Conservation (phyloP, 2,797 vertebrate genomes). For the Squalus acanthias region DNA sequence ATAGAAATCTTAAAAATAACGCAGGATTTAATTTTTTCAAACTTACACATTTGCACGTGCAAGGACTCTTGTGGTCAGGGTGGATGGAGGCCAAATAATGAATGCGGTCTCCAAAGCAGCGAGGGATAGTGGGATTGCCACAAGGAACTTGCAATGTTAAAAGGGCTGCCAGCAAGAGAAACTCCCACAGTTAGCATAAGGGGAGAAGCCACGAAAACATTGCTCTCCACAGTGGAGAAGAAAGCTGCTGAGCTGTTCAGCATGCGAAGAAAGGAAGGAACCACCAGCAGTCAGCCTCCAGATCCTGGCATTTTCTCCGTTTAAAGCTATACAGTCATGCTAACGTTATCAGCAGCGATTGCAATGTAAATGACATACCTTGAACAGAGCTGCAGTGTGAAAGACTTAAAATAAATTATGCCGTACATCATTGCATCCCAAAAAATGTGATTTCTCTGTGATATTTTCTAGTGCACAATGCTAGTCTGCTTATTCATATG, state of each 20-base stretch:
- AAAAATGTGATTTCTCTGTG: not conserved
- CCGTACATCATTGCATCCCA: not conserved
- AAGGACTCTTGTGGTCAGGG: not conserved
- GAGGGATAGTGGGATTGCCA: not conserved
- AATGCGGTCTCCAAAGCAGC: not conserved
- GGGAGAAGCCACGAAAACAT: not conserved
- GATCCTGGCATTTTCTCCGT: conserved; percentile 3
- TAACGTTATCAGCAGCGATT: not conserved
- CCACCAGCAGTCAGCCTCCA: not conserved
- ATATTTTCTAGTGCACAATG: not conserved
- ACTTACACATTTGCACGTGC: not conserved
- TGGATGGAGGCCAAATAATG: not conserved
- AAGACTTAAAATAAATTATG: not conserved
- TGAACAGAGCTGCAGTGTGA: not conserved
- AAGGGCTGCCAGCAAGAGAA: not conserved
- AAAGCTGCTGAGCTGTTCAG: not conserved
- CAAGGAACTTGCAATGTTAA: not conserved
- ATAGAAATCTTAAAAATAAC: not conserved
- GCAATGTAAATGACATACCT: not conserved
- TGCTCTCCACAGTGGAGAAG: not conserved
- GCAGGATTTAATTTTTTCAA: not conserved
- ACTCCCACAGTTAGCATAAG: not conserved
- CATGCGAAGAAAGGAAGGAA: not conserved
- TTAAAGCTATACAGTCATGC: not conserved
- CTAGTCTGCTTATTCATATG: not conserved